These are phyloP conservation scores for Lerista edwardsae DNA, from an alignment of 2,797 vertebrate genomes.

Conservation along the genomic window DNA sequence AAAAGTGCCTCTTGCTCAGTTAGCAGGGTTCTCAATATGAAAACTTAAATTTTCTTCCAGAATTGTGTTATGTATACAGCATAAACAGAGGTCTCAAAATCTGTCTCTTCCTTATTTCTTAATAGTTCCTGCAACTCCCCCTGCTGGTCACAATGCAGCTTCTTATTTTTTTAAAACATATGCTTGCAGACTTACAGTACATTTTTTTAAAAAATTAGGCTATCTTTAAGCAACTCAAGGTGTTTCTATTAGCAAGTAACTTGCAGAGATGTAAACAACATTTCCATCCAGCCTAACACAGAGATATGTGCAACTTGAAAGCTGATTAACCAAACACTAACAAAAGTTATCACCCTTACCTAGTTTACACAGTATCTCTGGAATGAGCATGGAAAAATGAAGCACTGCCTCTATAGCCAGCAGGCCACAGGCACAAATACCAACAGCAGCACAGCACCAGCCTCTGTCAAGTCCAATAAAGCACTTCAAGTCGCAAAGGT, in stretches of 20 bases:
- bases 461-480: background rate
- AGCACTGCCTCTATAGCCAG: background rate
- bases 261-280: background rate
- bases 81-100: background rate
- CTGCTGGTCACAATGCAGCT: slow-evolving; percentile 3
- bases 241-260: background rate
- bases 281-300: background rate
- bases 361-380: background rate
- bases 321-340: background rate
- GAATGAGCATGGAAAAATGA: background rate
- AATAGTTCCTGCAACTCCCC: background rate
- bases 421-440: background rate
- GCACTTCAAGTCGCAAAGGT: background rate
- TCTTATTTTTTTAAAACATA: background rate
- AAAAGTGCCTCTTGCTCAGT: no score
- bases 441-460: background rate
- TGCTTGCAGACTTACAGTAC: background rate
- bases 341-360: background rate
- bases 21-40: background rate
- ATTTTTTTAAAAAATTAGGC: background rate
- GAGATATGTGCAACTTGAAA: background rate
- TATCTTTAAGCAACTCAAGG: background rate
- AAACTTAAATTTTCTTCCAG: background rate
- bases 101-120: background rate
- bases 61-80: background rate